phyloP scores from a whole-genome alignment of 1,140 invertebrate species.

The Onthophagus taurus region DNA sequence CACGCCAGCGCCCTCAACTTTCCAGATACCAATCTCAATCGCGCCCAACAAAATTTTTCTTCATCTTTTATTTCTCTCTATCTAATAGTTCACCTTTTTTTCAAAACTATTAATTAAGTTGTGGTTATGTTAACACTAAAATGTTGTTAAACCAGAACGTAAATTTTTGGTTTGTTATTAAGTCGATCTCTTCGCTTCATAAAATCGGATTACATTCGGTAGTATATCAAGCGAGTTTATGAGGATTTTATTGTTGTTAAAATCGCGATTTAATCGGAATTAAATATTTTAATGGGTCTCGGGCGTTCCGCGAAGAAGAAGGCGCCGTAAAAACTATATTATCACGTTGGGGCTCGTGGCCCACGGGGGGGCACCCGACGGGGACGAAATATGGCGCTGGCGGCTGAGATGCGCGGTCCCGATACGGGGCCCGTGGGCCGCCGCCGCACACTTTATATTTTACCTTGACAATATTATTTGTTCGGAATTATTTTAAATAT shows the following conservation, averaged over 20 bases:
- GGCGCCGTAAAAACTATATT: conserved; percentile 29
- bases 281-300: conserved; percentile 30
- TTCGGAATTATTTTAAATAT: conserved; percentile 17
- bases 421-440: conserved; percentile 15
- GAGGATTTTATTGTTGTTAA: conserved; percentile 31
- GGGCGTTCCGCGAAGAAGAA: conserved; percentile 20
- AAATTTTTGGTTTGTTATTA: too few species aligned
- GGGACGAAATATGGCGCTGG: conserved; percentile 23
- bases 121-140: too few species aligned
- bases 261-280: conserved; percentile 31
- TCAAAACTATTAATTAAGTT: too few species aligned
- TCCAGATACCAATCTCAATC: too few species aligned
- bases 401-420: conserved; percentile 5
- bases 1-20: too few species aligned
- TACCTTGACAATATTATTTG: conserved; percentile 24
- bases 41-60: too few species aligned
- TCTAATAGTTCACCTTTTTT: too few species aligned
- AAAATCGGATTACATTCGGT: too few species aligned
- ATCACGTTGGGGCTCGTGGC: conserved; percentile 25
- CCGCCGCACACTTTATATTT: conserved; percentile 20
- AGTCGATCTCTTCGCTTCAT: too few species aligned
- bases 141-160: too few species aligned
- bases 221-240: conserved; percentile 30
- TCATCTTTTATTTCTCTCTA: too few species aligned
- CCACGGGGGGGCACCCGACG: conserved; percentile 20